phyloP scores from a whole-genome alignment of 2,888 invertebrate genomes.

The Euclidia mi region DNA sequence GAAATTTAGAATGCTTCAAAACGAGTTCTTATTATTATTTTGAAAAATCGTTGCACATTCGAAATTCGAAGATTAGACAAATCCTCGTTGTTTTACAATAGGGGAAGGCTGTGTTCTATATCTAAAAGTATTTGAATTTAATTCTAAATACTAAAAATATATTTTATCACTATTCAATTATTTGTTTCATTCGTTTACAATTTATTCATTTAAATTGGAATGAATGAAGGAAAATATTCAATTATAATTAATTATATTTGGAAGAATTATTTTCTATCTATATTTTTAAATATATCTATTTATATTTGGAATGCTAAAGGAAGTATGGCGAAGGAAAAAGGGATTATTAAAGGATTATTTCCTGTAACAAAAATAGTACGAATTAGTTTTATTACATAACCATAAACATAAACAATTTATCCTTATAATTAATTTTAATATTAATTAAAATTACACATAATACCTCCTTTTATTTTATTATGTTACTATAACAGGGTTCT shows the following conservation, averaged over 20 bases:
- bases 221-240: slow-evolving; percentile 35
- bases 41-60: slow-evolving; percentile 6
- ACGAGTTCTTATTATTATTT: slow-evolving; percentile 1
- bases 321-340: slow-evolving; percentile 75
- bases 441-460: too few relatives aligned
- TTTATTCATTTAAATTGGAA: slow-evolving; percentile 44
- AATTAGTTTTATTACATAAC: too few relatives aligned
- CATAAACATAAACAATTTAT: too few relatives aligned
- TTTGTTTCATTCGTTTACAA: slow-evolving; percentile 25
- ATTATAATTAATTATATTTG: slow-evolving; percentile 15
- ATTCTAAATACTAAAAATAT: slow-evolving; percentile 6
- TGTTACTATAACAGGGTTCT: too few relatives aligned
- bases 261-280: slow-evolving; percentile 26
- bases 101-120: slow-evolving; percentile 16
- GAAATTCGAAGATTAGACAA: slow-evolving; percentile 12
- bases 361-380: slow-evolving; percentile 46
- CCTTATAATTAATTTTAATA: too few relatives aligned
- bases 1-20: slow-evolving; percentile 12
- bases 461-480: too few relatives aligned
- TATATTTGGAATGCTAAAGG: slow-evolving; percentile 52
- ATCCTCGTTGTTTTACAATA: slow-evolving; percentile 13
- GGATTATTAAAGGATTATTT: slow-evolving; percentile 17
- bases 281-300: slow-evolving; percentile 11
- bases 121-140: neutral
- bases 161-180: slow-evolving; percentile 18